These are phyloP conservation scores for Ditylenchus weischeri DNA, from an alignment of 2,888 invertebrate genomes.

Conservation along the genomic window DNA sequence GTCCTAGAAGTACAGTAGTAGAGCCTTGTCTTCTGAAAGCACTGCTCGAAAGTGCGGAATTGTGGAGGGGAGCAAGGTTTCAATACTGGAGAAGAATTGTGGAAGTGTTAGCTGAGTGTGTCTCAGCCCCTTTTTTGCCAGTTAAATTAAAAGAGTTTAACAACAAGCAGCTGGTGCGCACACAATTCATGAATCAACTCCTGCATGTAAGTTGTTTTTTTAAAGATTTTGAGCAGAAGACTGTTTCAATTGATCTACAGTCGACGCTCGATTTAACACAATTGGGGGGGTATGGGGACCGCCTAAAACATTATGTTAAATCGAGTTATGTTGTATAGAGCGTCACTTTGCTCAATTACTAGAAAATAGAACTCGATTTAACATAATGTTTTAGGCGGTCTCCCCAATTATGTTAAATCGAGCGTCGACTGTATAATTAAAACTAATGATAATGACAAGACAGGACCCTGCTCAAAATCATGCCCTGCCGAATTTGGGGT, in stretches of 20 bases:
- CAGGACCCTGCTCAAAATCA: not conserved
- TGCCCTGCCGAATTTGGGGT: too few species aligned
- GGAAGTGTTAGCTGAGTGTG: slow-evolving; percentile 12
- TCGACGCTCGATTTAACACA: not conserved
- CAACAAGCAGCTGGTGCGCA: slow-evolving; percentile 15
- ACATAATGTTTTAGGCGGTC: too few species aligned
- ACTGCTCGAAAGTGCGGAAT: slow-evolving; percentile 20
- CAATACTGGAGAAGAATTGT: slow-evolving; percentile 27
- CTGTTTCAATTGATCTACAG: too few species aligned
- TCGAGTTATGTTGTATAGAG: too few species aligned
- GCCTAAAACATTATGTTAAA: too few species aligned
- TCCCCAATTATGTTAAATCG: too few species aligned
- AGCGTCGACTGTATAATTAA: not conserved
- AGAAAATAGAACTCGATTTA: too few species aligned
- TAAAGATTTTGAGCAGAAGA: not conserved
- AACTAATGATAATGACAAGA: not conserved
- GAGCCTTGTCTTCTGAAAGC: slow-evolving; percentile 31
- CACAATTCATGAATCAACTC: slow-evolving; percentile 22
- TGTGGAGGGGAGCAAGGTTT: slow-evolving; percentile 31
- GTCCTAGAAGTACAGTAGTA: slow-evolving; percentile 26
- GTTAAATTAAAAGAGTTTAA: slow-evolving; percentile 25
- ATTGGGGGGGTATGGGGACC: too few species aligned
- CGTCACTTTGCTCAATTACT: too few species aligned
- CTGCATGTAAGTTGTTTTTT: slow-evolving; percentile 19
- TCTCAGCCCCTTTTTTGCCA: slow-evolving; percentile 4